Evolutionary conservation across 2,888 invertebrate genomes (phyloP).

Genomic region (Julus scandinavius): DNA sequence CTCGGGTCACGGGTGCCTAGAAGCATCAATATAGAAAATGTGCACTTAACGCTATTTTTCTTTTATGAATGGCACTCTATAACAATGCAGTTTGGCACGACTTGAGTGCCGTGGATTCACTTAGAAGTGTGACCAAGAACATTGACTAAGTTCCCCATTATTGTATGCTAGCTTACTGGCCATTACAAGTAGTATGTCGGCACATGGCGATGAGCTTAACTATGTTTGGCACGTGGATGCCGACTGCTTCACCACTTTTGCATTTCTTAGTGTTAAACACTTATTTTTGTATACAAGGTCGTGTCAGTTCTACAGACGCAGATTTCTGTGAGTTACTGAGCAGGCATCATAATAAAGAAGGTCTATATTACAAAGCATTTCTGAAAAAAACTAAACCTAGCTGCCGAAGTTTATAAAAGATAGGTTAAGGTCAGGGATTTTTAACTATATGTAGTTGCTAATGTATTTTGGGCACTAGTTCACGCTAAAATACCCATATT

Average conservation of each 20-base stretch:
- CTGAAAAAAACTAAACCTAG: neutral
- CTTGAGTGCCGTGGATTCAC: constrained; percentile 50
- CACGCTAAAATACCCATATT: too few species aligned
- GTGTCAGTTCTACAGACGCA: neutral
- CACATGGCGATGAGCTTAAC: neutral
- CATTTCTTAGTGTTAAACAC: neutral
- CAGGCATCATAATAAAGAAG: neutral
- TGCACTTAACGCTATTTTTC: constrained; percentile 40
- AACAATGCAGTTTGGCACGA: constrained; percentile 47
- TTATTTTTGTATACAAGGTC: neutral
- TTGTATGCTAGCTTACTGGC: neutral
- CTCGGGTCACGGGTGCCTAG: constrained; percentile 20
- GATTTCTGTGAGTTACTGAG: neutral
- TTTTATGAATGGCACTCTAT: constrained; percentile 25
- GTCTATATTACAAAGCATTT: neutral
- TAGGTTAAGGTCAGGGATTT: neutral
- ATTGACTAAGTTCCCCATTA: neutral
- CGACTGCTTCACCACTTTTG: neutral
- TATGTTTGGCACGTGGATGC: constrained; percentile 4
- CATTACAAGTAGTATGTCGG: neutral
- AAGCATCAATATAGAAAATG: constrained; percentile 27
- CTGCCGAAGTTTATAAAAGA: neutral
- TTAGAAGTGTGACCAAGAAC: constrained; percentile 34
- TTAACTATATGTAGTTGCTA: neutral
- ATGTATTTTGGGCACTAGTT: too few species aligned